Evolutionary conservation across 2,888 invertebrate species (phyloP).

Genomic region (Proisotoma minuta): DNA sequence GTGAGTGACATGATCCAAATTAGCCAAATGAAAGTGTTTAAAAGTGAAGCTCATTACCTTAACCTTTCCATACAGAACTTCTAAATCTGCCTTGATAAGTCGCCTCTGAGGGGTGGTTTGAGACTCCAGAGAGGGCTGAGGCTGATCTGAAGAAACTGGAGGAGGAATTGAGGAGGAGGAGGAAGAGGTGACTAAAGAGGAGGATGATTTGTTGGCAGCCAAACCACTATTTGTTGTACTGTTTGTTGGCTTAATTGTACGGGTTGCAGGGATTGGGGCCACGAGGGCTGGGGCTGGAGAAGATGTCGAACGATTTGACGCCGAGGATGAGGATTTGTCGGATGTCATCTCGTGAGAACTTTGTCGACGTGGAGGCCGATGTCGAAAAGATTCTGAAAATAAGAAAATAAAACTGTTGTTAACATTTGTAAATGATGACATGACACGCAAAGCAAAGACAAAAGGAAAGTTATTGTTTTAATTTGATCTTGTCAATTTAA

Average conservation of each 20-base stretch:
- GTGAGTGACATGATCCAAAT: not conserved
- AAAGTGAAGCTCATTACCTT: slow-evolving; percentile 36
- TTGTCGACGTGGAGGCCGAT: slow-evolving; percentile 35
- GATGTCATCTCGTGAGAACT: slow-evolving; percentile 42
- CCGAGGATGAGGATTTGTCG: not conserved
- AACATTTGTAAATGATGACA: too few relatives aligned
- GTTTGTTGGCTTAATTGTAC: not conserved
- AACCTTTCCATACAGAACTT: slow-evolving; percentile 43
- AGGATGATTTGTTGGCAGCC: not conserved
- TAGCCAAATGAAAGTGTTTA: too few relatives aligned
- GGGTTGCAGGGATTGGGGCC: too few relatives aligned
- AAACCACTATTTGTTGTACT: not conserved
- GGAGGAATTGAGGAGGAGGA: slow-evolving; percentile 10
- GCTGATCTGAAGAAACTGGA: not conserved
- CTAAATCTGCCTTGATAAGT: slow-evolving; percentile 46
- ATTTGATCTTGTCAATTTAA: too few relatives aligned
- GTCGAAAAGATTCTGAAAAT: slow-evolving; percentile 39
- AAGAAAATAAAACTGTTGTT: too few relatives aligned
- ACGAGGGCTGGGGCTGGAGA: slow-evolving; percentile 30
- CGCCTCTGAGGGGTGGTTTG: slow-evolving; percentile 41
- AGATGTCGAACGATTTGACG: not conserved
- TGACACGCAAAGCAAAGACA: too few relatives aligned
- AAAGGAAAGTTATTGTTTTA: too few relatives aligned
- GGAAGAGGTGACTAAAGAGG: not conserved
- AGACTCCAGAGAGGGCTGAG: not conserved